Conservation (phyloP, 2,113 vertebrate genomes). For the Trinectes maculatus region DNA sequence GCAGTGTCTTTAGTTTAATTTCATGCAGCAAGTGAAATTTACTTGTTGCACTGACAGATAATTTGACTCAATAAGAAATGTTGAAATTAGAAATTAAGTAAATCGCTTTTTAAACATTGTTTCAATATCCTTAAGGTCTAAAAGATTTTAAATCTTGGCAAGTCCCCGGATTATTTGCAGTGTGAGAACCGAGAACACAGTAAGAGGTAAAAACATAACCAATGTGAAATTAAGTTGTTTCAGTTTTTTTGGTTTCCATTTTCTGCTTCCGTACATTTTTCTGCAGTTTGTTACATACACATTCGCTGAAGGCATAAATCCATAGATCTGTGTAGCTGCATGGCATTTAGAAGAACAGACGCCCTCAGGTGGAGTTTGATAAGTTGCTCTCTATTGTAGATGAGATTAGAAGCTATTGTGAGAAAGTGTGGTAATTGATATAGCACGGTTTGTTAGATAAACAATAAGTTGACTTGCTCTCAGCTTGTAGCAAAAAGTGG, state of each 20-base stretch:
- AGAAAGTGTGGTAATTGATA: constrained; percentile 55
- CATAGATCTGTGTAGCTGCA: constrained; percentile 30
- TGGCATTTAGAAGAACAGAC: constrained; percentile 16
- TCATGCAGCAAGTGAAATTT: too few relatives aligned
- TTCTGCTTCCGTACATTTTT: constrained; percentile 22
- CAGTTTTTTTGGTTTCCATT: not conserved
- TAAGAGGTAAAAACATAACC: not conserved
- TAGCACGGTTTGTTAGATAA: constrained; percentile 50
- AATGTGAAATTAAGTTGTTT: not conserved
- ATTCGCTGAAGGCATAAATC: constrained; percentile 31
- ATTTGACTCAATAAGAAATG: too few relatives aligned
- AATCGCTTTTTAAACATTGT: too few relatives aligned
- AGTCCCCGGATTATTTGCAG: too few relatives aligned
- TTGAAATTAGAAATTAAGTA: too few relatives aligned
- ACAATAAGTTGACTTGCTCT: constrained; percentile 45
- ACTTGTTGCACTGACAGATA: too few relatives aligned
- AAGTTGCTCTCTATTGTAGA: constrained; percentile 20
- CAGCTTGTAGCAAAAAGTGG: constrained; percentile 33
- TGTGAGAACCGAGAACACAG: not conserved
- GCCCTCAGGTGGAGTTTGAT: constrained; percentile 38
- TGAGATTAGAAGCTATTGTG: constrained; percentile 43
- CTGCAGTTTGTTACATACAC: not conserved
- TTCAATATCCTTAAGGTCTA: too few relatives aligned
- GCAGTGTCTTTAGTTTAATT: too few relatives aligned
- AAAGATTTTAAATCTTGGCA: too few relatives aligned